A percentile compares a stretch with the other conserved stretches of the same genome.
Conservation (phyloP, 2,888 invertebrate genomes). For the Alviniconcha strummeri region DNA sequence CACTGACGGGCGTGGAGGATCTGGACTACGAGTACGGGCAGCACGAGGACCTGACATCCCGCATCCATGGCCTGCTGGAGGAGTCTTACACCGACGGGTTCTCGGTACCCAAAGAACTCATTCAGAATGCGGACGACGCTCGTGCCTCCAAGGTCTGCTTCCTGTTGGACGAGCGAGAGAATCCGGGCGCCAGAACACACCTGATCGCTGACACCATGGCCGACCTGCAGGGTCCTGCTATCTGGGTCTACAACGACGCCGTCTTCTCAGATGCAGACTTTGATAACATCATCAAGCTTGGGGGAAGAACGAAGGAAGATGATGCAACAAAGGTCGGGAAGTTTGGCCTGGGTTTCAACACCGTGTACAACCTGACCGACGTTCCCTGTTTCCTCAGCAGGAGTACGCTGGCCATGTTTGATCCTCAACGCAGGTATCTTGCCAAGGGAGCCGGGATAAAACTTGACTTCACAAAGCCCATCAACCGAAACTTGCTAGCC, state of each 20-base stretch:
- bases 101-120: slow-evolving; percentile 64
- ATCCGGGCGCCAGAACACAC: slow-evolving; percentile 45
- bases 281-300: slow-evolving; percentile 57
- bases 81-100: slow-evolving; percentile 63
- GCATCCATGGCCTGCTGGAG: slow-evolving; percentile 55
- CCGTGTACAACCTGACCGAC: slow-evolving; percentile 70
- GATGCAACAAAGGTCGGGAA: slow-evolving; percentile 60
- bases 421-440: slow-evolving; percentile 65
- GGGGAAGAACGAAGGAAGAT: slow-evolving; percentile 61
- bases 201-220: slow-evolving; percentile 58
- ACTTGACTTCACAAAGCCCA: slow-evolving; percentile 46
- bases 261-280: slow-evolving; percentile 60
- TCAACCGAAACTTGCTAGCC: slow-evolving; percentile 44
- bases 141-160: slow-evolving; percentile 59
- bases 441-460: slow-evolving; percentile 54
- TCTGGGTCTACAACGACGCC: slow-evolving; percentile 65
- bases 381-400: slow-evolving; percentile 69
- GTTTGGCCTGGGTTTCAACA: slow-evolving; percentile 69
- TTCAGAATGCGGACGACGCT: slow-evolving; percentile 69
- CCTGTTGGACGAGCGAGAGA: slow-evolving; percentile 61
- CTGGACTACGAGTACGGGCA: slow-evolving; percentile 56
- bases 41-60: slow-evolving; percentile 57
- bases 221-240: slow-evolving; percentile 62
- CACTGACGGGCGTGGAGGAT: slow-evolving; percentile 46
- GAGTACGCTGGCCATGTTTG: slow-evolving; percentile 66